Evolutionary conservation across 2,797 vertebrate genomes (phyloP).

Genomic region (Gadopsis bispinosus): DNA sequence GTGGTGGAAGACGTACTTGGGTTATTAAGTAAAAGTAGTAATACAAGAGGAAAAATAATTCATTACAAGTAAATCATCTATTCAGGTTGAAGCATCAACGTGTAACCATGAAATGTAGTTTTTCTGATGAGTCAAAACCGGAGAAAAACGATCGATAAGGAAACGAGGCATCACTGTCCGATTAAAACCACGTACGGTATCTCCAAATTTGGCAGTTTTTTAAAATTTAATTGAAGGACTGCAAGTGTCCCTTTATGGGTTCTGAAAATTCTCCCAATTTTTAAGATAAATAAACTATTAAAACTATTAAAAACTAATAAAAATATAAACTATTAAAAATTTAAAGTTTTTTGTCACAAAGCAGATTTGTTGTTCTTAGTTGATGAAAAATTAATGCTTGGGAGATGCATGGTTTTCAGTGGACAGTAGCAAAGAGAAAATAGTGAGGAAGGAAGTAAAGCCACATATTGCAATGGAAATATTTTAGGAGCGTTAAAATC

Average conservation of each 20-base stretch:
- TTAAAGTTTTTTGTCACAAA: too few relatives aligned
- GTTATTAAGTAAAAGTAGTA: too few relatives aligned
- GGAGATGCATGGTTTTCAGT: neutral
- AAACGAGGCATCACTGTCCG: neutral
- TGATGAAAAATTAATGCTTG: neutral
- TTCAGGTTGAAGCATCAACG: neutral
- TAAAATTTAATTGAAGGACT: neutral
- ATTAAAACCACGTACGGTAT: too few relatives aligned
- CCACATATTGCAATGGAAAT: too few relatives aligned
- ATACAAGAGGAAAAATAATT: neutral
- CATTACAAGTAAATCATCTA: too few relatives aligned
- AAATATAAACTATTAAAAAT: too few relatives aligned
- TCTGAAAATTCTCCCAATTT: neutral
- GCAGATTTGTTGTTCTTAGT: neutral
- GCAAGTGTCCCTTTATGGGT: neutral
- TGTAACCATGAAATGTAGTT: neutral
- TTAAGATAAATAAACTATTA: neutral
- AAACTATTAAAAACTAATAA: too few relatives aligned
- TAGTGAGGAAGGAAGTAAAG: neutral
- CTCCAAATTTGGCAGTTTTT: neutral
- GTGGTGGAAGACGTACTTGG: too few relatives aligned
- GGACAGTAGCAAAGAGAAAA: neutral
- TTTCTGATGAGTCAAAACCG: too few relatives aligned
- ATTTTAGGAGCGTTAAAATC: neutral
- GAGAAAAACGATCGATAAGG: too few relatives aligned